phyloP scores from a whole-genome alignment of 2,113 vertebrate genomes.

The Psittacula cyanocephala region DNA sequence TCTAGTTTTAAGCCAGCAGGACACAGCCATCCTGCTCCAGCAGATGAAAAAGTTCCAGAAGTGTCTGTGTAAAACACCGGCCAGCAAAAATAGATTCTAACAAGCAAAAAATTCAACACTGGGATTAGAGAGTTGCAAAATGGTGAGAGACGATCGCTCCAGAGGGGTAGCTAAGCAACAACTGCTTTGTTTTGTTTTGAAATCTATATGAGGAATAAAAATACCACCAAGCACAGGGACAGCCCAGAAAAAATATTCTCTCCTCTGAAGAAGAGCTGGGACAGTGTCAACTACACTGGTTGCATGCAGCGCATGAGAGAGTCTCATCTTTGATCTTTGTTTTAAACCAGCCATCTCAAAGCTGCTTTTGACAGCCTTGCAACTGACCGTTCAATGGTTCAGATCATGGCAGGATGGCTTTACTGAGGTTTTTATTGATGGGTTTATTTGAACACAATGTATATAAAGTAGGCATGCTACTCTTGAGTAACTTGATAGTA shows the following conservation, averaged over 20 bases:
- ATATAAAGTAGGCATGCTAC: neutral
- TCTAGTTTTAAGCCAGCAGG: neutral
- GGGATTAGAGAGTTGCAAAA: constrained; percentile 55
- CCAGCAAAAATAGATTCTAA: constrained; percentile 45
- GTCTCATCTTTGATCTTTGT: neutral
- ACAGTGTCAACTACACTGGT: neutral
- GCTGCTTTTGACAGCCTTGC: neutral
- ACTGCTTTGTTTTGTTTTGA: constrained; percentile 60
- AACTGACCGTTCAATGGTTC: neutral
- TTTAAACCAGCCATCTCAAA: neutral
- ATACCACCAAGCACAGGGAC: constrained; percentile 14
- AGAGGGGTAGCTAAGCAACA: constrained; percentile 57
- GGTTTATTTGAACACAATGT: neutral
- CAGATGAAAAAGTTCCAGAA: constrained; percentile 1
- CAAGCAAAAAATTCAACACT: neutral
- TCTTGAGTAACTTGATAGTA: neutral
- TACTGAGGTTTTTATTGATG: neutral
- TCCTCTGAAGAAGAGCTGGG: neutral
- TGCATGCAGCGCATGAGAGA: neutral
- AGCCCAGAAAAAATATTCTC: constrained; percentile 19
- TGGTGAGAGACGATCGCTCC: constrained; percentile 13
- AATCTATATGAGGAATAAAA: constrained; percentile 62
- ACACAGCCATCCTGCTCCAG: neutral
- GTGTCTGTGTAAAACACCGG: neutral
- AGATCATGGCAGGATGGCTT: neutral